Percentiles rank a stretch among this genome's conserved stretches.
Conservation (phyloP, 2,888 invertebrate species). For the Hypomecis punctinalis region DNA sequence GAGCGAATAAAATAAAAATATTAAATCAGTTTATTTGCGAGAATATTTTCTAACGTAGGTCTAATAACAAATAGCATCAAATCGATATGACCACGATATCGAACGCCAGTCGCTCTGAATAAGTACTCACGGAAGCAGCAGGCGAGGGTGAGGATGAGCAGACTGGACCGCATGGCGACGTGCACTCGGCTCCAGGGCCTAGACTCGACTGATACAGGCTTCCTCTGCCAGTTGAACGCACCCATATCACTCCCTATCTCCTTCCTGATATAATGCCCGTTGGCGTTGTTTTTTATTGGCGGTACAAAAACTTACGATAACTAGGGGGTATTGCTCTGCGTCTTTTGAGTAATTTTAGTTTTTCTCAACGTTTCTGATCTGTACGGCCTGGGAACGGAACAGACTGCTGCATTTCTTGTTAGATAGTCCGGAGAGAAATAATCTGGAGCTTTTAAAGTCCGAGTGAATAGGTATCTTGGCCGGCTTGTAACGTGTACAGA, state of each 20-base stretch:
- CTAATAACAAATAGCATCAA: too few relatives aligned
- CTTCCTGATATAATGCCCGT: constrained; percentile 53
- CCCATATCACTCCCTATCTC: constrained; percentile 58
- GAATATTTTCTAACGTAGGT: too few relatives aligned
- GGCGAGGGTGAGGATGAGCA: constrained; percentile 47
- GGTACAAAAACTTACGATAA: constrained; percentile 20
- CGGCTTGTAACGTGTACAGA: too few relatives aligned
- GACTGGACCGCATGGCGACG: constrained; percentile 31
- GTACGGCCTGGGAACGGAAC: too few relatives aligned
- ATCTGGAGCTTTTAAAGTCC: too few relatives aligned
- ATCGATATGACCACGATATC: too few relatives aligned
- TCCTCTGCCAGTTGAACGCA: constrained; percentile 69
- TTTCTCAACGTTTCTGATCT: neutral
- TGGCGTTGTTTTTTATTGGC: constrained; percentile 20
- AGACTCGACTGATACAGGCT: constrained; percentile 55
- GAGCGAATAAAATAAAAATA: too few relatives aligned
- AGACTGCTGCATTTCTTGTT: too few relatives aligned
- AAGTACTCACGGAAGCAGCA: constrained; percentile 60
- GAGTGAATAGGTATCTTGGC: too few relatives aligned
- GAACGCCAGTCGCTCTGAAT: too few relatives aligned
- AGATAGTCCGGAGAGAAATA: too few relatives aligned
- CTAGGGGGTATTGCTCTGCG: constrained; percentile 16
- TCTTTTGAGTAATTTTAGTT: neutral
- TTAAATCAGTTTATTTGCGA: too few relatives aligned
- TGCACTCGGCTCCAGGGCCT: constrained; percentile 34